phyloP scores from a whole-genome alignment of 2,888 invertebrate species.

The Acronicta leporina region DNA sequence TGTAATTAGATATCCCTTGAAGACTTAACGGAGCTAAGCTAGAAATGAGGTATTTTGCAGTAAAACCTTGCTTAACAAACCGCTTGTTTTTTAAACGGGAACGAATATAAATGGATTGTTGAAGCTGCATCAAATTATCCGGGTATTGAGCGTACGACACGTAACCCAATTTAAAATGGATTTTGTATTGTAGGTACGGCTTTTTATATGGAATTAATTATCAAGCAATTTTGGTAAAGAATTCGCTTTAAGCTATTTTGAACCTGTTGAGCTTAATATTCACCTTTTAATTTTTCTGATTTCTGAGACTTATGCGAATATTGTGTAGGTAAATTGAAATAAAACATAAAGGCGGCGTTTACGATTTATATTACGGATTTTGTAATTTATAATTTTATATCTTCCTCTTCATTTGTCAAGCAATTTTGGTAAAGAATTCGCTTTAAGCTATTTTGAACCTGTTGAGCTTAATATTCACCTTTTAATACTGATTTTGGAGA shows the following conservation, averaged over 20 bases:
- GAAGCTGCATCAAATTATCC: constrained; percentile 39
- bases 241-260: no score
- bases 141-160: constrained; percentile 24
- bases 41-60: constrained; percentile 12
- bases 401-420: no score
- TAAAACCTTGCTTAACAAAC: not conserved
- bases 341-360: no score
- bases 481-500: no score
- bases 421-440: not conserved
- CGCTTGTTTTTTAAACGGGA: constrained; percentile 23
- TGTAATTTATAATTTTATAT: constrained; percentile 7
- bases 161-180: constrained; percentile 24
- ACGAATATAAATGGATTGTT: constrained; percentile 42
- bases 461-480: no score
- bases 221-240: not conserved
- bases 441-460: no score
- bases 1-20: not conserved
- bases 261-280: no score
- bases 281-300: no score
- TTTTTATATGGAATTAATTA: constrained; percentile 8
- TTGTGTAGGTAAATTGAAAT: no score
- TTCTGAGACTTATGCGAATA: no score
- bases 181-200: constrained; percentile 9
- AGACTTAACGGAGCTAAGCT: constrained; percentile 1
- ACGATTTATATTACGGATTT: no score